A percentile compares a stretch with the other conserved stretches of the same genome.
phyloP scores from a whole-genome alignment of 2,888 invertebrate genomes.

The Congeria kusceri region DNA sequence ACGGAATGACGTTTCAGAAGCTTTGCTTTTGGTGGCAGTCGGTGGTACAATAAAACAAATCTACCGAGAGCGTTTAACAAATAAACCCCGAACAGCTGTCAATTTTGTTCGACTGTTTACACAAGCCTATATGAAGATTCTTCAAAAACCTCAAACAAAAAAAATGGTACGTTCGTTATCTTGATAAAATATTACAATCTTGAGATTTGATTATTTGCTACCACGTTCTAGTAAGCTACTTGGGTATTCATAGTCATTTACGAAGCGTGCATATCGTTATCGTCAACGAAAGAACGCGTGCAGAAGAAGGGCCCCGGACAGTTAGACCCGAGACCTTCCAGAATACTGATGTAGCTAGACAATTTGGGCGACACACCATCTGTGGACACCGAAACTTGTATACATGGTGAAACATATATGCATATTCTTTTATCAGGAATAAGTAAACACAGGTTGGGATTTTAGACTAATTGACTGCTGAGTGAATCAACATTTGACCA shows the following conservation, averaged over 20 bases:
- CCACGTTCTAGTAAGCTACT: constrained; percentile 1
- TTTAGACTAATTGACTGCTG: neutral
- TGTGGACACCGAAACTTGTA: neutral
- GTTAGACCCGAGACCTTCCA: neutral
- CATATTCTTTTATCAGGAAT: neutral
- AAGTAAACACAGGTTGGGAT: neutral
- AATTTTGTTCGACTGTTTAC: neutral
- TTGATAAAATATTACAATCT: constrained; percentile 44
- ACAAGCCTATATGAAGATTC: neutral
- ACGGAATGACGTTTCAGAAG: too few relatives aligned
- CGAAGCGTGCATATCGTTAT: neutral
- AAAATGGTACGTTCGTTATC: constrained; percentile 24
- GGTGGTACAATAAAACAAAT: too few relatives aligned
- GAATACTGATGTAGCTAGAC: constrained; percentile 29
- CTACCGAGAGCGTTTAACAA: neutral
- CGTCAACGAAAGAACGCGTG: neutral
- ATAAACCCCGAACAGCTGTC: constrained; percentile 1
- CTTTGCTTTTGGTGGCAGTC: too few relatives aligned
- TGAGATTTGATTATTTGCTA: neutral
- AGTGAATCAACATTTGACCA: neutral
- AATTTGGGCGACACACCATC: constrained; percentile 9
- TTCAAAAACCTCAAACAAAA: constrained; percentile 26
- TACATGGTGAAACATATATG: neutral
- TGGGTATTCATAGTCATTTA: neutral
- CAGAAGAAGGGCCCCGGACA: neutral